Conservation (phyloP, 2,113 vertebrate species). For the Salminus brasiliensis region DNA sequence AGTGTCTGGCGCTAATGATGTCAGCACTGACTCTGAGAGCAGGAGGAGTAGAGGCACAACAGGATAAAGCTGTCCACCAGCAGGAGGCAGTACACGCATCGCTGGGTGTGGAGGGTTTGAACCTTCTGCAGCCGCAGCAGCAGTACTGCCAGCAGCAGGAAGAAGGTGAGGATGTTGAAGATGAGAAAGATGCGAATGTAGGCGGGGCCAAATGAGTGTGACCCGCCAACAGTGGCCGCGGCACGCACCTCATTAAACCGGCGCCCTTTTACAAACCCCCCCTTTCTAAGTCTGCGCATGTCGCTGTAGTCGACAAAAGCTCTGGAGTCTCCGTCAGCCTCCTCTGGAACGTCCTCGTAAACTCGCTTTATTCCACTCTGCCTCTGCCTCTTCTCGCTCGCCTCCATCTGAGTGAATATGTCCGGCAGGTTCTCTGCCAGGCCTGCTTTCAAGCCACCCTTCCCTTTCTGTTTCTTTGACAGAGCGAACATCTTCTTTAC, state of each 20-base stretch:
- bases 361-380: slow-evolving; percentile 83
- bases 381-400: slow-evolving; percentile 87
- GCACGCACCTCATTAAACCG: slow-evolving; percentile 77
- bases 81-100: slow-evolving; percentile 90
- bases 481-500: slow-evolving; percentile 89
- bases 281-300: slow-evolving; percentile 78
- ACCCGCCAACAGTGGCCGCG: slow-evolving; percentile 72
- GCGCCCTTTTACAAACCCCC: slow-evolving; percentile 68
- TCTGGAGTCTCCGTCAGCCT: slow-evolving; percentile 85
- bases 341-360: slow-evolving; percentile 86
- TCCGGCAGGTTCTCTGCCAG: slow-evolving; percentile 86
- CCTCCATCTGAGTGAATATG: slow-evolving; percentile 94
- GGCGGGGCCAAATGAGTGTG: slow-evolving; percentile 73
- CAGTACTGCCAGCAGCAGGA: slow-evolving; percentile 88
- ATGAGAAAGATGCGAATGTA: slow-evolving; percentile 92
- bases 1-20: not conserved
- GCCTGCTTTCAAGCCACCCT: slow-evolving; percentile 75
- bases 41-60: slow-evolving; percentile 92
- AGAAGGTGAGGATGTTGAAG: slow-evolving; percentile 94
- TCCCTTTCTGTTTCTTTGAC: slow-evolving; percentile 81
- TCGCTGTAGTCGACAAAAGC: slow-evolving; percentile 90
- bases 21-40: slow-evolving; percentile 91
- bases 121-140: slow-evolving; percentile 88
- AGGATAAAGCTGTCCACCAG: slow-evolving; percentile 91
- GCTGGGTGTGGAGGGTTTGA: slow-evolving; percentile 87